Evolutionary conservation across 2,113 vertebrate genomes (phyloP), one percentile per base, ranked within the genome.

Genomic region (Carassius gibelio): DNA sequence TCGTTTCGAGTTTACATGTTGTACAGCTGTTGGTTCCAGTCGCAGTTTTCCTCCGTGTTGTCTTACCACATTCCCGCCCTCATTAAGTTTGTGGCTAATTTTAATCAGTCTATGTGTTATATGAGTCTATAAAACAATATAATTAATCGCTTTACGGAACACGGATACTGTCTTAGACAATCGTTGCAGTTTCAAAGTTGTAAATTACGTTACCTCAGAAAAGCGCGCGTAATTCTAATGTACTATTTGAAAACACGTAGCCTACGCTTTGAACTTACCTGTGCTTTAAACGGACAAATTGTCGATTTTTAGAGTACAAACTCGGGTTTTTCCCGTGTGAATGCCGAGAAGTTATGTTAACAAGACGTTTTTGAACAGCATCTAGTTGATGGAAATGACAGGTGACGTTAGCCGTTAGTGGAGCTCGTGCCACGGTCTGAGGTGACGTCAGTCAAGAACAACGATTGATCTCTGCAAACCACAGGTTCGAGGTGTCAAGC

Each of bases 41-140:
- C 83, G 15, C 34, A 90, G 86, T 88, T 90, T 93, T 89, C 89
- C 93, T 94, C 86, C 91, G 93, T 92, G 90, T 94, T 93, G 93
- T 94, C 93, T 94, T 94, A 92, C 92, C 91, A 85, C 88, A 88
- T 90, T 89, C 90, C 89, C 90, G 26, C 79, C 74, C 90, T 90
- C 85, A 88, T 89, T 78, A 87, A 92, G 90, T 85, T 79, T 45
- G 38, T 1, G 68, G 85, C 93, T 93, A 94, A 92, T 93, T 93
- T 94, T 94, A 94, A 84, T 83, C 83, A 10, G 8, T 21, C 64
- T 81, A 52, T 77, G 82, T 88, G 85, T 89, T 15, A 88, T 61
- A 55, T 71, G 23, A 76, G 36, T 36, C 74, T 42, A 64, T 82
- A 75, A 89, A 87, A 84, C 13, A 14, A 14, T 26, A 8, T 48